phyloP scores from a whole-genome alignment of 92 coral and sea anemone species.

The Muricea muricata region DNA sequence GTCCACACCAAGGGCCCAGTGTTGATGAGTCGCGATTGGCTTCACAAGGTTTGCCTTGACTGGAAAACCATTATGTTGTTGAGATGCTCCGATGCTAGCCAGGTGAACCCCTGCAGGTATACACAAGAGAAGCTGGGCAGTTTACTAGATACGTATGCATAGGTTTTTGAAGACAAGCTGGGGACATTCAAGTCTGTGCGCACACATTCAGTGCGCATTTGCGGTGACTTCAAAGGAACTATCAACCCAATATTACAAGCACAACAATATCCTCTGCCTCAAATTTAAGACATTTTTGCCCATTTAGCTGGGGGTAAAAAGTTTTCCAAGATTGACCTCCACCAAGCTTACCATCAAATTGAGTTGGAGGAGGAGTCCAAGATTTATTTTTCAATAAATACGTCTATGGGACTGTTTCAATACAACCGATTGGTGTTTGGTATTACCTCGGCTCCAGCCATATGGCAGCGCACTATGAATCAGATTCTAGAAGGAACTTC shows the following conservation, averaged over 20 bases:
- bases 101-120: neutral
- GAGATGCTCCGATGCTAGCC: neutral
- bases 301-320: slow-evolving; percentile 47
- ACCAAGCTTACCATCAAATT: slow-evolving; percentile 58
- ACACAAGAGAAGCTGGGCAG: slow-evolving; percentile 44
- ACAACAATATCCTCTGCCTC: too few species aligned
- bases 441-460: slow-evolving; percentile 61
- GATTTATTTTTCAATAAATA: too few species aligned
- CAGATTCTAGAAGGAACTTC: slow-evolving; percentile 59
- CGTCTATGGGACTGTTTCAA: too few species aligned
- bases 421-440: slow-evolving; percentile 72
- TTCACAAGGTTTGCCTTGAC: slow-evolving; percentile 34
- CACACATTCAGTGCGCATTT: neutral
- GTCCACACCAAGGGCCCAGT: slow-evolving; percentile 20
- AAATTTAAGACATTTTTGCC: too few species aligned
- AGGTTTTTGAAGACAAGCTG: slow-evolving; percentile 36
- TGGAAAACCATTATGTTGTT: slow-evolving; percentile 18
- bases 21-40: slow-evolving; percentile 35
- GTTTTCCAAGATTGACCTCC: slow-evolving; percentile 47
- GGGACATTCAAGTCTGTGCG: slow-evolving; percentile 44
- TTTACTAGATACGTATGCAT: slow-evolving; percentile 47
- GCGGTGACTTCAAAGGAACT: too few species aligned
- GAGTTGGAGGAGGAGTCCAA: slow-evolving; percentile 64
- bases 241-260: too few species aligned
- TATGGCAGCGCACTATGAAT: slow-evolving; percentile 55